Conservation (phyloP, 2,797 vertebrate genomes). For the Anniella stebbinsi region DNA sequence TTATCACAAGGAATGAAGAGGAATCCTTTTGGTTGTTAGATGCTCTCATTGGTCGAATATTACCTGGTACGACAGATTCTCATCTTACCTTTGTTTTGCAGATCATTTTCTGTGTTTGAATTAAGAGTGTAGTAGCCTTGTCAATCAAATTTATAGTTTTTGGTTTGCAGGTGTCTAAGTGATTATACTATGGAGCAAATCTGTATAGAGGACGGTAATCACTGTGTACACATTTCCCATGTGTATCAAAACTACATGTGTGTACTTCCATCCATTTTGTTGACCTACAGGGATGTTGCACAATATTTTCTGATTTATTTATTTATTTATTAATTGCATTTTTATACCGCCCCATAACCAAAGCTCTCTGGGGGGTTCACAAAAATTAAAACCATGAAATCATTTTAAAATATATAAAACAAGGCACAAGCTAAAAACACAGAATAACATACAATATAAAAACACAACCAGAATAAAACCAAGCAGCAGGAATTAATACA, state of each 20-base stretch:
- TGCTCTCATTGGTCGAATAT: constrained; percentile 90
- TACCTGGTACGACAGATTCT: constrained; percentile 85
- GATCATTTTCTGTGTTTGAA: not conserved
- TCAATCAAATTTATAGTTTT: not conserved
- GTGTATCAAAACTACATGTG: too few relatives aligned
- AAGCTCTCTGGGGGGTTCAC: too few relatives aligned
- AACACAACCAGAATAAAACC: too few relatives aligned
- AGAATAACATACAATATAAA: too few relatives aligned
- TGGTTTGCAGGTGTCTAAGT: not conserved
- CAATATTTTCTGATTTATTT: not conserved
- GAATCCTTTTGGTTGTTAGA: constrained; percentile 96
- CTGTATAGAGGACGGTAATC: not conserved
- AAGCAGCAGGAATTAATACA: too few relatives aligned
- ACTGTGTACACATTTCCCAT: not conserved
- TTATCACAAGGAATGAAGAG: constrained; percentile 94
- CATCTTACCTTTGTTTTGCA: accelerated
- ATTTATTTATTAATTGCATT: too few relatives aligned
- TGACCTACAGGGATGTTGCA: too few relatives aligned
- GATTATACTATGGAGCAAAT: not conserved
- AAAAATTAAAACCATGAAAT: too few relatives aligned
- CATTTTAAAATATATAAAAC: too few relatives aligned
- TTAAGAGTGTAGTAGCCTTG: not conserved
- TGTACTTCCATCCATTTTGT: not conserved
- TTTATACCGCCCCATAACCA: too few relatives aligned
- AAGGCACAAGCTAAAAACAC: too few relatives aligned